Base-by-base conservation (phyloP, 2,888 invertebrate species). In the Xanthia togata region DNA sequence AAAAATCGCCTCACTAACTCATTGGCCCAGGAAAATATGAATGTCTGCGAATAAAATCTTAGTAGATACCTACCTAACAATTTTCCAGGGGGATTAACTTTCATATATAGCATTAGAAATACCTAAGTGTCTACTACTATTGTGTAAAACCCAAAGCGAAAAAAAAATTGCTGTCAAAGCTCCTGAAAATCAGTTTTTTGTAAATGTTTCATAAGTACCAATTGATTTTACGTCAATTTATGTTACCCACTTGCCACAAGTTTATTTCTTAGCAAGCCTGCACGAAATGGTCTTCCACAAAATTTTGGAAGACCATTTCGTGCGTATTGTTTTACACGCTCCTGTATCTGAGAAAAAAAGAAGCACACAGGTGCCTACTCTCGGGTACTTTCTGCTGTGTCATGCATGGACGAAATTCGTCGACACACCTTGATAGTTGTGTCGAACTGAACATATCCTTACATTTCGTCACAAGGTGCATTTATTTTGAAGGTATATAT, bases 381-480 rank as follows among this genome's bases (percentile, higher is more conserved):
- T 35, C 17, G 8, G 20, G 14, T 1, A 20, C 35, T 63, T 60
- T 17, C 35, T 68, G 17, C 35, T 68, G 11, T 26, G 55, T 26
- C n/a, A 11, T 35, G n/a, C 35, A 14, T 38, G n/a, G 12, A 12
- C 8, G 38, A 38, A 64, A 20, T 26, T 23, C 14, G 23, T 26
- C 12, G 41, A 26, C 69, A 38, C 38, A 69, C 35, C 35, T 38
- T 38, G 20, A 6, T 64, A 65, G 4, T 12, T 38, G 20, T 14
- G 20, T 26, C 26, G 26, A 69, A 4, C n/a, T 72, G 41, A 12
- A 4, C 26, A 38, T 70, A 31, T 26, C 23, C n/a, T 17, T 12
- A 26, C 41, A 50, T 50, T 70, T 17, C 26, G 11, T 72, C n/a
- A 41, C 55, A 35, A 47, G 26, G 38, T 76, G 64, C 17, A 47